A percentile compares a stretch with the other conserved stretches of the same genome.
Evolutionary conservation across 2,113 vertebrate species (phyloP).

Genomic region (Bos javanicus): DNA sequence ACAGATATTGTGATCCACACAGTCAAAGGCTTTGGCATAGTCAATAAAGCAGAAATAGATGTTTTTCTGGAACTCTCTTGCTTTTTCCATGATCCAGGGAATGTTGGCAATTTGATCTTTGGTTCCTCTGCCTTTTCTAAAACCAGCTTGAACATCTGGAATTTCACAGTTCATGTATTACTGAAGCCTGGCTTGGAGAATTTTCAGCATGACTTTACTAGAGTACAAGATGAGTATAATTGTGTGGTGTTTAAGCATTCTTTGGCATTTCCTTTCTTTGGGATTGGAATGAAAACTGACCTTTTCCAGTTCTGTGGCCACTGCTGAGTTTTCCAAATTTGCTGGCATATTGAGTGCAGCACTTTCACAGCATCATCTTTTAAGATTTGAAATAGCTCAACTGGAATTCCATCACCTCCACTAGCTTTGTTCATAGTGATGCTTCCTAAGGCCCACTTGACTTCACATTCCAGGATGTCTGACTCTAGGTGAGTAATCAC

Average conservation of each 20-base stretch:
- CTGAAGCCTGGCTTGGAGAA: background rate
- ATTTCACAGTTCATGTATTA: background rate
- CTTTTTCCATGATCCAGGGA: background rate
- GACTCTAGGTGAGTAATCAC: too few relatives aligned
- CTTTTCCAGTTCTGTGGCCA: too few relatives aligned
- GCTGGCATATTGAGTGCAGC: too few relatives aligned
- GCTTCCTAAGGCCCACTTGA: too few relatives aligned
- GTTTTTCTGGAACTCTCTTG: background rate
- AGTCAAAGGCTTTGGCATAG: background rate
- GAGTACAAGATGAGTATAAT: background rate
- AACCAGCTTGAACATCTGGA: background rate
- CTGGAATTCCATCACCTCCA: too few relatives aligned
- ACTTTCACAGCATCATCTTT: too few relatives aligned
- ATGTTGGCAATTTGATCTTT: background rate
- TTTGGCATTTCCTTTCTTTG: background rate
- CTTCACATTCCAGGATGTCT: too few relatives aligned
- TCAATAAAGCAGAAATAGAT: background rate
- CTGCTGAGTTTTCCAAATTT: too few relatives aligned
- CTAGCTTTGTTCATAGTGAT: too few relatives aligned
- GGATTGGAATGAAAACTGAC: background rate
- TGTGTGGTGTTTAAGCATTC: fast-evolving
- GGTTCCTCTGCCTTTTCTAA: background rate
- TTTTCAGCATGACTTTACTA: background rate
- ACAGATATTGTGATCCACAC: background rate
- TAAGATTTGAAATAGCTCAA: too few relatives aligned